These are phyloP conservation scores for Pseudoatta argentina DNA, from an alignment of 1,140 invertebrate genomes.

Conservation along the genomic window DNA sequence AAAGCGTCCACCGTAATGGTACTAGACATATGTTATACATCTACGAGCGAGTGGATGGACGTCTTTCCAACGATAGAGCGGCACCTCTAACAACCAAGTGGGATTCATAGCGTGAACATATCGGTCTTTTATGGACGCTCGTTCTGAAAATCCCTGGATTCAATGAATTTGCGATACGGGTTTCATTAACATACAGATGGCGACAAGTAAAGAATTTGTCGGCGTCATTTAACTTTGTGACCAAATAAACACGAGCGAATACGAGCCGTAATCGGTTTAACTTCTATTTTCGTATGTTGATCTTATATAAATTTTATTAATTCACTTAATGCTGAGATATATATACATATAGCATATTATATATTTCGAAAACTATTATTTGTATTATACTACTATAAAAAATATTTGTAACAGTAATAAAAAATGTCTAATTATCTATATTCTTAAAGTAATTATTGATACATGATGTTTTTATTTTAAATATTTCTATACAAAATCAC, in stretches of 20 bases:
- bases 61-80: conserved; percentile 49
- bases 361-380: neutral
- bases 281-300: neutral
- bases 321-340: neutral
- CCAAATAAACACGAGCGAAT: neutral
- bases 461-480: neutral
- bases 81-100: too few relatives aligned
- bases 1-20: conserved; percentile 61
- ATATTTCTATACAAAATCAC: neutral
- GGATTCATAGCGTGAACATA: conserved; percentile 40
- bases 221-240: conserved; percentile 16
- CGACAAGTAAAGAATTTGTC: neutral
- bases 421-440: neutral
- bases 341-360: neutral
- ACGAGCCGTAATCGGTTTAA: neutral
- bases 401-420: neutral
- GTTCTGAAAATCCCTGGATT: conserved; percentile 44
- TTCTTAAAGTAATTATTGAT: neutral
- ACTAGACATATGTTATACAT: conserved; percentile 23
- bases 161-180: conserved; percentile 37
- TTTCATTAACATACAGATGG: neutral
- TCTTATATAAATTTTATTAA: conserved; percentile 7
- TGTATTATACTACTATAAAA: neutral
- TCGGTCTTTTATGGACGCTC: conserved; percentile 18
- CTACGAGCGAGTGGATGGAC: neutral